These are phyloP conservation scores for Drosophila eohydei DNA, from an alignment of 2,888 invertebrate species.

Conservation along the genomic window DNA sequence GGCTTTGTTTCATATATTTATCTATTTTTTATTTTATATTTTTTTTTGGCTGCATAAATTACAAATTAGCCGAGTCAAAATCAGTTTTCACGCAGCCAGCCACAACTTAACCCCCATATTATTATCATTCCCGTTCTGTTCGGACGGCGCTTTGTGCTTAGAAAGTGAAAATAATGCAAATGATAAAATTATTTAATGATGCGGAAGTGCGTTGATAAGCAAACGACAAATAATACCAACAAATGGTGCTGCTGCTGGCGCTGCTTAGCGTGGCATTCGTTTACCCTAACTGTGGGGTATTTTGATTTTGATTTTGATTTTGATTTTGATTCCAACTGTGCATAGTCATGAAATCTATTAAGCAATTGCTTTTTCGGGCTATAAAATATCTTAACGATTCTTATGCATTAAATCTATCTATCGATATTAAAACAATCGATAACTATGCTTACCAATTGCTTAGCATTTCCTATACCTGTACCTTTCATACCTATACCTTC, in stretches of 20 bases:
- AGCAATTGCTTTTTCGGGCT: no score
- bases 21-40: slow-evolving; percentile 7
- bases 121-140: slow-evolving; percentile 2
- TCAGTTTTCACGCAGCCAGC: slow-evolving; percentile 32
- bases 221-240: slow-evolving; percentile 70
- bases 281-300: slow-evolving; percentile 41
- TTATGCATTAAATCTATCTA: background rate
- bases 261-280: slow-evolving; percentile 3
- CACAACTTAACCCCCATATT: slow-evolving; percentile 19
- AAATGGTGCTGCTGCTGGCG: slow-evolving; percentile 22
- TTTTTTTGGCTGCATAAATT: slow-evolving; percentile 67
- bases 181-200: slow-evolving; percentile 83
- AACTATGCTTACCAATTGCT: background rate
- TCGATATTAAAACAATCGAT: background rate
- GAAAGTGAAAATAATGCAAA: slow-evolving; percentile 83
- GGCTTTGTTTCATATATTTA: slow-evolving; percentile 37
- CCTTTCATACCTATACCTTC: no score
- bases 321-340: no score
- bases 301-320: background rate
- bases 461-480: background rate
- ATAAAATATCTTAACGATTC: no score
- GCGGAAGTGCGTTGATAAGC: slow-evolving; percentile 83
- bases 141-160: slow-evolving; percentile 58
- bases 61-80: slow-evolving; percentile 73
- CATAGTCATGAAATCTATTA: background rate